Evolutionary conservation across 2,113 vertebrate genomes (phyloP), one percentile per base, ranked within the genome.

Genomic region (Edolisoma coerulescens): DNA sequence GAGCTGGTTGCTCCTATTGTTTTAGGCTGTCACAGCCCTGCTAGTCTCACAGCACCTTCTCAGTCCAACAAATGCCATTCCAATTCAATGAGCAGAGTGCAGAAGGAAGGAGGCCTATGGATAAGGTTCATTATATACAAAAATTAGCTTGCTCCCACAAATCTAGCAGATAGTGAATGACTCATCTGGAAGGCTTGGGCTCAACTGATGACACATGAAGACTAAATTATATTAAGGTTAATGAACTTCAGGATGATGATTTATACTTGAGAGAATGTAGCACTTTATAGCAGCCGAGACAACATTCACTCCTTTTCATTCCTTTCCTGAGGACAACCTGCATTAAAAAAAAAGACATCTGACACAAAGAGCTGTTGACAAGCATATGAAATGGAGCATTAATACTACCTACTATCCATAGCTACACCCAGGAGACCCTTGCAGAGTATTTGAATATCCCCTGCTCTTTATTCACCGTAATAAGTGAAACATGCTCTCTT

Each of bases 201-300:
- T 93, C 79, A 83, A 89, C 61, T n/a, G 84, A 84, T 75, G 92
- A 87, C 79, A 94, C 90, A 78, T 47, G 65, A 82, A 87, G 57
- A 81, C 69, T 76, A 60, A 93, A 92, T 76, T 44, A 69, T 79
- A 65, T 93, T 87, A 93, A 93, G 49, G 69, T 79, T 95, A 96
- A 95, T 87, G 88, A 96, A 96, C 90, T 95, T 84, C 83, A 76
- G 70, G 47, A 65, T 61, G 80, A 93, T 94, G 86, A 95, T 84
- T 96, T 95, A 87, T 65, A 90, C 69, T 65, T 53, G 86, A 82
- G 81, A 92, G 85, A 82, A 87, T 0, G 6, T 73, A 92, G 90
- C 61, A 76, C 49, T 94, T 96, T 61, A 91, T n/a, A 49, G 94
- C 77, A 95, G 90, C 42, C 69, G 59, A 93, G 64, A 83, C 80